A percentile compares a stretch with the other conserved stretches of the same genome.
These are phyloP conservation scores for Steinernema carpocapsae DNA, from an alignment of 2,888 invertebrate genomes.

Conservation along the genomic window DNA sequence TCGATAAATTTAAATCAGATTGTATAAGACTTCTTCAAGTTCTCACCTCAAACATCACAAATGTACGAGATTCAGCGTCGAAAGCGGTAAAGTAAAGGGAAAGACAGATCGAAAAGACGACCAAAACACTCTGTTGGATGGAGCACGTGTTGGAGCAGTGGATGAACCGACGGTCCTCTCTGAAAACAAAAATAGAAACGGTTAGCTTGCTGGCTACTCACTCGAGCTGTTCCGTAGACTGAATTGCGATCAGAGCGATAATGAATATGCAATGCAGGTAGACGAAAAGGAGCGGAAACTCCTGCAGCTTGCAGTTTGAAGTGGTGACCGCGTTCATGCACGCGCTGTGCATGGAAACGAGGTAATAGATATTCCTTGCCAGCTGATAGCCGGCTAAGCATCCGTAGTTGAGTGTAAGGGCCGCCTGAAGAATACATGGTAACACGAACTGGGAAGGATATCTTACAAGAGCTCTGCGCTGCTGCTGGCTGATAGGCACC, in stretches of 20 bases:
- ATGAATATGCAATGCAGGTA: slow-evolving; percentile 39
- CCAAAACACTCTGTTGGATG: slow-evolving; percentile 19
- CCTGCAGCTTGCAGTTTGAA: slow-evolving; percentile 46
- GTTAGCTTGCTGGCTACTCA: neutral
- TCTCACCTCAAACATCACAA: slow-evolving; percentile 5
- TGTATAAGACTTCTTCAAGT: neutral
- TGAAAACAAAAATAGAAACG: neutral
- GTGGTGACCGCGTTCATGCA: slow-evolving; percentile 44
- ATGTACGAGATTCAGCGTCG: neutral
- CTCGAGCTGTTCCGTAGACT: neutral
- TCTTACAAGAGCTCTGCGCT: slow-evolving; percentile 42
- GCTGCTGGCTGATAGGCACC: slow-evolving; percentile 38
- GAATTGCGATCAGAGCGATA: slow-evolving; percentile 7
- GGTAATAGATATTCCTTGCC: slow-evolving; percentile 45
- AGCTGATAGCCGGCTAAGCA: slow-evolving; percentile 42
- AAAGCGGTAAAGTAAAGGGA: slow-evolving; percentile 26
- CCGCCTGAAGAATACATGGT: slow-evolving; percentile 34
- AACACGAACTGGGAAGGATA: too few relatives aligned
- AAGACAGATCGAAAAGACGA: slow-evolving; percentile 16
- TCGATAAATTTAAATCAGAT: too few relatives aligned
- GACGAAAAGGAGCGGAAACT: slow-evolving; percentile 45
- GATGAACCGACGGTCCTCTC: slow-evolving; percentile 1
- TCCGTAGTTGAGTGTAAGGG: slow-evolving; percentile 44
- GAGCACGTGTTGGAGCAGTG: slow-evolving; percentile 16
- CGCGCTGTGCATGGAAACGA: slow-evolving; percentile 41